A percentile compares a stretch with the other conserved stretches of the same genome.
Evolutionary conservation across 2,113 vertebrate genomes (phyloP).

Genomic region (Psilopogon haemacephalus): DNA sequence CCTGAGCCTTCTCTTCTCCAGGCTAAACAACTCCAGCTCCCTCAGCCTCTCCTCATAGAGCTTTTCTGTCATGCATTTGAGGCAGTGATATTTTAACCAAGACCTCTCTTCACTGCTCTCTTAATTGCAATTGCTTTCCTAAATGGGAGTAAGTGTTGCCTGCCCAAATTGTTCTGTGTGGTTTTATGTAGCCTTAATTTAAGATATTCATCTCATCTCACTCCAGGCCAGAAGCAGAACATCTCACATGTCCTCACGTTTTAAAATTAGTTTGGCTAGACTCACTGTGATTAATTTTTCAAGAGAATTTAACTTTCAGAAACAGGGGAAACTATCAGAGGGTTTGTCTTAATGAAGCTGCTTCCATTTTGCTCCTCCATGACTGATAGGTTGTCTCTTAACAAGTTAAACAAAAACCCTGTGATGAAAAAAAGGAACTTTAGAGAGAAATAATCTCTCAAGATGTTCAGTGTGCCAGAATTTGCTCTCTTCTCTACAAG

Average conservation of each 20-base stretch:
- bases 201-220: conserved; percentile 48
- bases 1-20: too few species aligned
- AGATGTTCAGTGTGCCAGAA: background rate
- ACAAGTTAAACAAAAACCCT: background rate
- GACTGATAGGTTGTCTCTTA: conserved; percentile 42
- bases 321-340: conserved; percentile 7
- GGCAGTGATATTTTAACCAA: background rate
- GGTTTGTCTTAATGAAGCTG: conserved; percentile 14
- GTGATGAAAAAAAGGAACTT: conserved; percentile 10
- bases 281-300: conserved; percentile 54
- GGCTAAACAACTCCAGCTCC: too few species aligned
- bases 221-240: conserved; percentile 48
- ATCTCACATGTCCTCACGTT: conserved; percentile 38
- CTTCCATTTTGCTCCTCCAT: conserved; percentile 10
- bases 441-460: conserved; percentile 22
- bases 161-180: conserved; percentile 30
- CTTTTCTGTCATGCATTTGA: conserved; percentile 24
- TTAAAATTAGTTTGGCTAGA: conserved; percentile 62
- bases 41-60: too few species aligned
- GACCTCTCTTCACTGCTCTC: background rate
- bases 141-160: background rate
- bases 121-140: background rate
- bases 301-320: conserved; percentile 52
- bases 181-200: conserved; percentile 51
- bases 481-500: background rate